Evolutionary conservation across 1,140 invertebrate species (phyloP), one percentile per base, ranked within the genome.

Genomic region (Sarcophaga peregrina): DNA sequence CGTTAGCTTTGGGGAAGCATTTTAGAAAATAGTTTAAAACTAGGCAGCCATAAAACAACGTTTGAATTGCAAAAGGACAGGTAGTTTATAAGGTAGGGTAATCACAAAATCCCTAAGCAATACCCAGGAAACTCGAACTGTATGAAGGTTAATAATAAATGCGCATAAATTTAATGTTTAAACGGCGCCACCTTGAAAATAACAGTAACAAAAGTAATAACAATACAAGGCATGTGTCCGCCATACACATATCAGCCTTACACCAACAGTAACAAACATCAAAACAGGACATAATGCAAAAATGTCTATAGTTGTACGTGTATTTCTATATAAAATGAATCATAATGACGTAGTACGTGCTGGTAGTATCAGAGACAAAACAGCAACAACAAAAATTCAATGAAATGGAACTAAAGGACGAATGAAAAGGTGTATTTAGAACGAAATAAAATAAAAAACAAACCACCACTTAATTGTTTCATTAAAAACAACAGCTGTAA

Each of bases 251-350:
- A 58, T 7, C 54, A 58, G 11, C 0, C 54, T 58, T 6, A 58
- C 15, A 58, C n/a, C n/a, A 58, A 58, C n/a, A n/a, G n/a, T 15
- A 58, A 58, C n/a, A 58, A 58, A 58, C n/a, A n/a, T 5, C n/a
- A 58, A 58, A 58, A 58, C 15, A 58, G 54, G 54, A 58, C 54
- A 58, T 58, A 58, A 58, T n/a, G 13, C 54, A 58, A 58, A 58
- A n/a, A 58, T 58, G 11, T 58, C 15, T 58, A 58, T n/a, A 58
- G 6, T n/a, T 58, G 15, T 15, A 37, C 25, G 1, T 4, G 25
- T 37, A 37, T 37, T 37, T 37, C 25, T 37, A 1, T 37, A 37
- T 58, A n/a, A 58, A 58, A 58, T 58, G 54, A 58, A 58, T 58
- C 54, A 58, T n/a, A n/a, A 58, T 58, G 13, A 13, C 10, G 13